Percentiles rank a stretch among this genome's conserved stretches.
phyloP scores from a whole-genome alignment of 2,797 vertebrate genomes.

The Sylvilagus floridanus region DNA sequence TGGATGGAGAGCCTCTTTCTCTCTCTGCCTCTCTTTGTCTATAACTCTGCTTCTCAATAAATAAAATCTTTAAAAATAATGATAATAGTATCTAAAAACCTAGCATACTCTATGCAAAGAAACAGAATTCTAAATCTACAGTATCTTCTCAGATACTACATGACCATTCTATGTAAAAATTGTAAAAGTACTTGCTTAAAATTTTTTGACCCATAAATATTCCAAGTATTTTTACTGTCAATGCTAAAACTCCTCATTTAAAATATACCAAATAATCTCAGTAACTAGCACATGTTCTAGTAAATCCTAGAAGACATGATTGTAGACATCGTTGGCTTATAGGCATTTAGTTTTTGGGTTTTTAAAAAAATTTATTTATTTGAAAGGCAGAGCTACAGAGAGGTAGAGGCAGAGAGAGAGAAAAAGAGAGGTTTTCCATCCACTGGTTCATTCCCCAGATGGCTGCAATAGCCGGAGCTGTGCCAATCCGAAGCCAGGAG shows the following conservation, averaged over 20 bases:
- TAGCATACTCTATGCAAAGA: not conserved
- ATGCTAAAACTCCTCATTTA: constrained; percentile 33
- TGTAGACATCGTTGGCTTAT: constrained; percentile 3
- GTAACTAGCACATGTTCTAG: not conserved
- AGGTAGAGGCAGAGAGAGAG: too few relatives aligned
- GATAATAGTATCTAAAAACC: not conserved
- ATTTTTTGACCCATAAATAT: constrained; percentile 1
- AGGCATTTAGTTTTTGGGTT: too few relatives aligned
- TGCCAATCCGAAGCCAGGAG: too few relatives aligned
- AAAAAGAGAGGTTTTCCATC: too few relatives aligned
- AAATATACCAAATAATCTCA: constrained; percentile 29
- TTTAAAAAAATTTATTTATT: too few relatives aligned
- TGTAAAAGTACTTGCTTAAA: constrained; percentile 32
- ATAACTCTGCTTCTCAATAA: too few relatives aligned
- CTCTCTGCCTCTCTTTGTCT: too few relatives aligned
- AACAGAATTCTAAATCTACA: constrained; percentile 21
- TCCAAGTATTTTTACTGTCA: not conserved
- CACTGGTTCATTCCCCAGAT: too few relatives aligned
- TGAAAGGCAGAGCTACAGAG: too few relatives aligned
- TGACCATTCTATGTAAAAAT: constrained; percentile 9
- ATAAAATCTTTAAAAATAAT: not conserved
- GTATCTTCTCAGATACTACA: not conserved
- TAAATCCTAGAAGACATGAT: not conserved
- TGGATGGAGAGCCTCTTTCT: too few relatives aligned
- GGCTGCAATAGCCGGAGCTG: too few relatives aligned